Conservation (phyloP, 2,888 invertebrate genomes). For the Lingula anatina region DNA sequence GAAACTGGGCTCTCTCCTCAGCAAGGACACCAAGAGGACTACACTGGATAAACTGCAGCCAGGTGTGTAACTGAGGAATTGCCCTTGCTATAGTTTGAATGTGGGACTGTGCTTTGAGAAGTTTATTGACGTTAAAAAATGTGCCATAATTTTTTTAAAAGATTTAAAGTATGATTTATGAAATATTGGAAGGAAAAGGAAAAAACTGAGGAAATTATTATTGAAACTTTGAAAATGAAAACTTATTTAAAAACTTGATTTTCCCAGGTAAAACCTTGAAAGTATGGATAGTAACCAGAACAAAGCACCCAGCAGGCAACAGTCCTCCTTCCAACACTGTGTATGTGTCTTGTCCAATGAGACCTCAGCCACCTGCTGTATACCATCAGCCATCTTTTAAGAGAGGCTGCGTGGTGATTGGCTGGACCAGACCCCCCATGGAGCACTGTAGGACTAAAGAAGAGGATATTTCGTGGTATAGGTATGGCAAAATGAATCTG, state of each 20-base stretch:
- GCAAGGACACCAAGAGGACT: conserved; percentile 32
- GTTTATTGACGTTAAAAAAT: no score
- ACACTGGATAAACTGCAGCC: conserved; percentile 47
- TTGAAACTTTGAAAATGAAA: no score
- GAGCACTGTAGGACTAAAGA: conserved; percentile 25
- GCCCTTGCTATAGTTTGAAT: no score
- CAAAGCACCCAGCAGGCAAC: conserved; percentile 33
- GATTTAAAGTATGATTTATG: no score
- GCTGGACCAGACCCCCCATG: conserved; percentile 44
- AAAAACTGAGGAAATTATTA: no score
- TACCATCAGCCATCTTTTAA: conserved; percentile 47
- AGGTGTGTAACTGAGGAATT: conserved; percentile 21
- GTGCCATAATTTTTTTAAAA: no score
- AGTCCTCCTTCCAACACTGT: conserved; percentile 40
- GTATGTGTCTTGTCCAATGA: conserved; percentile 40
- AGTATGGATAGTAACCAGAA: conserved; percentile 39
- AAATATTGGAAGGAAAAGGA: no score
- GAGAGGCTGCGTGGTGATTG: conserved; percentile 42
- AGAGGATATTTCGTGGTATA: conserved; percentile 41
- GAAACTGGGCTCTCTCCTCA: conserved; percentile 34
- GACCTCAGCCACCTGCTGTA: conserved; percentile 36
- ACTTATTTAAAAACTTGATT: no score
- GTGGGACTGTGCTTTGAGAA: no score
- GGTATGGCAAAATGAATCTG: conserved; percentile 27
- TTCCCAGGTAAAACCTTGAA: conserved; percentile 21